Evolutionary conservation across 2,113 vertebrate genomes (phyloP).

Genomic region (Xyrauchen texanus): DNA sequence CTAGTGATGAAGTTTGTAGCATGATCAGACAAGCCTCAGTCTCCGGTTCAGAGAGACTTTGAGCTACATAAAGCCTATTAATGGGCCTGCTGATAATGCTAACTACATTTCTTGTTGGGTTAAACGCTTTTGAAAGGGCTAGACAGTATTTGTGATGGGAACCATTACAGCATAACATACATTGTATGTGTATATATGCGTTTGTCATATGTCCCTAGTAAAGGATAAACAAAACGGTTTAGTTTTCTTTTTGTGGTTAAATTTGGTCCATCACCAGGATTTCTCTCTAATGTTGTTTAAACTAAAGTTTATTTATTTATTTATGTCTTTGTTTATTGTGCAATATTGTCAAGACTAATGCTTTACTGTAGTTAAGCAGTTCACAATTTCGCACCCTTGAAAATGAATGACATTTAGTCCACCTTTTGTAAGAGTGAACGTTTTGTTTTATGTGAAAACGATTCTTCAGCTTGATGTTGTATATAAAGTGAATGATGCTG

Average conservation of each 20-base stretch:
- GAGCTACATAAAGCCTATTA: no score
- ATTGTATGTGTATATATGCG: background rate
- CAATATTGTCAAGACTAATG: slow-evolving; percentile 75
- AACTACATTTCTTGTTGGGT: background rate
- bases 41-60: no score
- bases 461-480: slow-evolving; percentile 4
- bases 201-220: background rate
- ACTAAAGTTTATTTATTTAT: slow-evolving; percentile 44
- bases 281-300: background rate
- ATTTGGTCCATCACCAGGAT: background rate
- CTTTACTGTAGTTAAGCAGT: slow-evolving; percentile 66
- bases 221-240: slow-evolving; percentile 1
- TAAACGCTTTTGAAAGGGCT: background rate
- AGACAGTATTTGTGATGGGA: slow-evolving; percentile 4
- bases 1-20: no score
- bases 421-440: background rate
- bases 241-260: background rate
- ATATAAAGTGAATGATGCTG: background rate
- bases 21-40: no score
- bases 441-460: background rate
- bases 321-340: slow-evolving; percentile 78
- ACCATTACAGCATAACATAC: background rate
- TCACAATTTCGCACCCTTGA: background rate
- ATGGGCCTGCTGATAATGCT: background rate
- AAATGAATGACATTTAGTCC: background rate